Conservation (phyloP, 1,140 invertebrate species). For the Bombus superbus region DNA sequence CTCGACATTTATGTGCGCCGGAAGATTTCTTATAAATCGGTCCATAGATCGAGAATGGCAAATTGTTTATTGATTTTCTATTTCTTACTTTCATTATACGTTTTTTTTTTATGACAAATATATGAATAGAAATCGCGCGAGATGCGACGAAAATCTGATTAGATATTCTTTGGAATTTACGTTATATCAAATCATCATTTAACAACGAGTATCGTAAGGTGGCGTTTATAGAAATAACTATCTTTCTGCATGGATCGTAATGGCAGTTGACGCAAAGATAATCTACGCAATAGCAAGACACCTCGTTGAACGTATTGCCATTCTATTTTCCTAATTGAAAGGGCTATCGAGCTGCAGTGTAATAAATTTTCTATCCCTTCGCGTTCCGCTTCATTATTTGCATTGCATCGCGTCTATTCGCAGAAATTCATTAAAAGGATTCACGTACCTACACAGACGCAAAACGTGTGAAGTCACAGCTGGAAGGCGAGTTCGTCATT, state of each 20-base stretch:
- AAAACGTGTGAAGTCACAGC: too few relatives aligned
- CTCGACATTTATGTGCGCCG: neutral
- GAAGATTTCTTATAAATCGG: neutral
- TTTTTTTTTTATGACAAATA: too few relatives aligned
- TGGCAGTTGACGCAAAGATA: neutral
- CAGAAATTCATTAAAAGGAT: constrained; percentile 17
- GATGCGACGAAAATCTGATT: neutral
- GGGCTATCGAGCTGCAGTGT: neutral
- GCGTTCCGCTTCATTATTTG: constrained; percentile 1
- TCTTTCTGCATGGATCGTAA: neutral
- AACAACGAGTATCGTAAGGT: too few relatives aligned
- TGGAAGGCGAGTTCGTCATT: neutral
- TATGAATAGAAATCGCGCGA: neutral
- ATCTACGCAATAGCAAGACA: neutral
- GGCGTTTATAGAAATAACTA: neutral
- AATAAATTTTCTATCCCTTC: neutral
- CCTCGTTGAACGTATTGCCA: neutral
- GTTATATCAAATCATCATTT: too few relatives aligned
- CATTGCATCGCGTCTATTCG: neutral
- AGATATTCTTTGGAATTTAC: neutral
- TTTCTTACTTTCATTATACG: neutral
- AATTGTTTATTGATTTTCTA: neutral
- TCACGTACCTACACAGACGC: neutral
- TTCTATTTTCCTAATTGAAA: neutral
- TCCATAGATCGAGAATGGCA: neutral